Evolutionary conservation across 2,888 invertebrate species (phyloP), one percentile per base, ranked within the genome.

Genomic region (Patella caerulea): DNA sequence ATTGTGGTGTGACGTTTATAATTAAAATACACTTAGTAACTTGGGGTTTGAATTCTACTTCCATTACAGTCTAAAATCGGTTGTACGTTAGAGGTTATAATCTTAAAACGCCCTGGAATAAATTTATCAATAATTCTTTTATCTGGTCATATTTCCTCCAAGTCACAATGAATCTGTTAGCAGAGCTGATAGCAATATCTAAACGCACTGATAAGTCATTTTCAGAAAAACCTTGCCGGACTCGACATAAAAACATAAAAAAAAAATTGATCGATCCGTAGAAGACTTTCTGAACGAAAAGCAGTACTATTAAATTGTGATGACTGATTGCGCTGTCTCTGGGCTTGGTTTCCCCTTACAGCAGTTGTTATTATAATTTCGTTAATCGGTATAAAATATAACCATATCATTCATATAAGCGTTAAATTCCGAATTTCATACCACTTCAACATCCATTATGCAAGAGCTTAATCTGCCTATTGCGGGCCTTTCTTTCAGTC

Each of bases 1-100:
- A 65, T 45, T 5, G 80, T 76, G 7, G 72, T 78, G 9, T 54
- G 45, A 59, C 73, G 73, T 29, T 78, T 80, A 45, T 78, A 78
- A 29, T 72, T 19, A 19, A 74, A 76, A 59, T 78, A 79, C n/a
- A 71, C 59, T 52, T 74, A 65, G 19, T 19, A 71, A 12, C 24
- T 59, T 14, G 72, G 72, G 24, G 76, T 72, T 53, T 74, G 55
- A 29, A 69, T 56, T n/a, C 55, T 69, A 14, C 71, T 54, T 45
- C 74, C 78, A 5, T 56, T 71, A 59, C 74, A 71, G 71, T 71
- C 56, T 17, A 74, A 74, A 53, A 78, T 78, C 4, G 74, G 71
- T 45, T 74, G 53, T 17, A 53, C 53, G 11, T 59, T 70, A 24
- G 74, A 71, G 56, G 71, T 71, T n/a, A 19, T 19, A 12, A 29